These are phyloP conservation scores for Acanthococcus lagerstroemiae DNA, from an alignment of 2,888 invertebrate genomes.

Conservation along the genomic window DNA sequence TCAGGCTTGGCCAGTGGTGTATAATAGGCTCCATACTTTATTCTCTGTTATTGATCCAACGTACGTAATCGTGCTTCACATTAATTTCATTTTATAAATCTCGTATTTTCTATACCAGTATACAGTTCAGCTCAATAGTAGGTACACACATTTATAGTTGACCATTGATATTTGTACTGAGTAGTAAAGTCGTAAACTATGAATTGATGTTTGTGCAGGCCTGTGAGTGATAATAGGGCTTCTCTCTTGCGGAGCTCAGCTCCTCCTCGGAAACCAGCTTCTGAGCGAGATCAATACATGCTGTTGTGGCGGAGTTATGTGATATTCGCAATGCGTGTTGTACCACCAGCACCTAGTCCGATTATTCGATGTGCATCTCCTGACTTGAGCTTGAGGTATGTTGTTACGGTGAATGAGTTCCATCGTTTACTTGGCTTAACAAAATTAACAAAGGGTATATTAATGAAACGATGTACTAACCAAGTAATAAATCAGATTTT, in stretches of 20 bases:
- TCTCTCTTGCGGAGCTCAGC: constrained; percentile 82
- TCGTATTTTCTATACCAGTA: neutral
- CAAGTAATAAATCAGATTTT: too few relatives aligned
- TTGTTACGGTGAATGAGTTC: too few relatives aligned
- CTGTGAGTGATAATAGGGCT: constrained; percentile 91
- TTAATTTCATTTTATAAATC: neutral
- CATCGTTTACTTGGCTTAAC: too few relatives aligned
- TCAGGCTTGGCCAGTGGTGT: constrained; percentile 93
- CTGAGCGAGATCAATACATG: constrained; percentile 88
- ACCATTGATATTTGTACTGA: neutral
- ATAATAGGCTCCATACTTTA: constrained; percentile 77
- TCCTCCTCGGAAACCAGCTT: constrained; percentile 77
- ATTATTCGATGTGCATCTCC: constrained; percentile 86
- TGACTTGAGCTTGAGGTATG: constrained; percentile 76
- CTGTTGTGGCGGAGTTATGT: constrained; percentile 97
- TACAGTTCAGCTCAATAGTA: neutral
- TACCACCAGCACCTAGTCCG: constrained; percentile 80
- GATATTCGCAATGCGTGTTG: constrained; percentile 90
- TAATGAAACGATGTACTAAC: too few relatives aligned
- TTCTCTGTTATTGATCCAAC: constrained; percentile 91
- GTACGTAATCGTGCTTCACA: constrained; percentile 48
- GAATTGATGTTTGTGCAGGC: constrained; percentile 56
- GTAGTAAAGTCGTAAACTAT: neutral
- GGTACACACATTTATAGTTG: neutral
- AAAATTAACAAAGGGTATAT: too few relatives aligned